Conservation (phyloP, 2,113 vertebrate species). For the Oreochromis tanganicae region DNA sequence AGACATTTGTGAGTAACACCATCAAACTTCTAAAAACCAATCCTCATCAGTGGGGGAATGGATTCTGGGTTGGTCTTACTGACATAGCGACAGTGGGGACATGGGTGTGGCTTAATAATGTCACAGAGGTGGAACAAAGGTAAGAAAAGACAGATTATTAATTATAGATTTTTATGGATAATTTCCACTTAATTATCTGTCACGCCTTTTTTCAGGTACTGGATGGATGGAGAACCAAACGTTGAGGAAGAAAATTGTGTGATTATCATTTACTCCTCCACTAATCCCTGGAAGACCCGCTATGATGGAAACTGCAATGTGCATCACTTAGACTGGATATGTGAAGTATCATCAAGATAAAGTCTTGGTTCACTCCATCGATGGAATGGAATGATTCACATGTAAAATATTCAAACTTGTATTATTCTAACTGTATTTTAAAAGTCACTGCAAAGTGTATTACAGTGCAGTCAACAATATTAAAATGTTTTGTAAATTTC, state of each 20-base stretch:
- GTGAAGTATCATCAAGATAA: conserved; percentile 15
- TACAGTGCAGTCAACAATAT: neutral
- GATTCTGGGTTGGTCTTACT: conserved; percentile 41
- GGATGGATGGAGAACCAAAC: conserved; percentile 33
- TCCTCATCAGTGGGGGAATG: accelerated
- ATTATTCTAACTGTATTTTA: neutral
- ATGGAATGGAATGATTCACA: neutral
- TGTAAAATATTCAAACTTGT: neutral
- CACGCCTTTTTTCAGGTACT: conserved; percentile 16
- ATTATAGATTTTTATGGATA: neutral
- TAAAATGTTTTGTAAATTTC: neutral
- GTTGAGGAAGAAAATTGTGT: conserved; percentile 2
- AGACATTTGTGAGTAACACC: neutral
- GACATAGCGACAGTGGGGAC: neutral
- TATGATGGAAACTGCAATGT: neutral
- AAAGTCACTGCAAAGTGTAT: neutral
- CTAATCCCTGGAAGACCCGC: conserved; percentile 11
- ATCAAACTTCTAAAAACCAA: neutral
- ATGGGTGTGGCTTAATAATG: conserved; percentile 50
- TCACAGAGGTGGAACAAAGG: conserved; percentile 14
- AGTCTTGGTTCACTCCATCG: neutral
- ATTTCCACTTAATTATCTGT: neutral
- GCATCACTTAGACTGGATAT: neutral
- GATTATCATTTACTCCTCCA: accelerated
- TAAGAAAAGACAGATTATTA: neutral